These are phyloP conservation scores for Agrotis segetum DNA, from an alignment of 2,888 invertebrate genomes.

Conservation along the genomic window DNA sequence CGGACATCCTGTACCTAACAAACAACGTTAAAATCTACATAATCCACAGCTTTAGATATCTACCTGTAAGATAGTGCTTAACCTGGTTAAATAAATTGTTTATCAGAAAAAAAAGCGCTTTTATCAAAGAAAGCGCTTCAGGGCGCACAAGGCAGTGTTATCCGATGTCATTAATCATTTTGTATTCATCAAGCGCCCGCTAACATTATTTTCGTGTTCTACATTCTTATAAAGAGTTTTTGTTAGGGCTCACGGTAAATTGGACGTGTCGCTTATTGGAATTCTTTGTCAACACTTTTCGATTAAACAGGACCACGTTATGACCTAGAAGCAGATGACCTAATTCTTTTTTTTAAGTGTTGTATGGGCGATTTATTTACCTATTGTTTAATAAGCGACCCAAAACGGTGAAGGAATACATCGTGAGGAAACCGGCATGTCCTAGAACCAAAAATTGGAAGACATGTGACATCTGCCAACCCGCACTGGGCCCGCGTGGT, in stretches of 20 bases:
- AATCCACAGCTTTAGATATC: background rate
- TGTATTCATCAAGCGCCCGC: constrained; percentile 65
- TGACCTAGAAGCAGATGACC: background rate
- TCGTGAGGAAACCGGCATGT: too few relatives aligned
- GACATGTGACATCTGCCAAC: too few relatives aligned
- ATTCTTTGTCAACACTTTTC: constrained; percentile 57
- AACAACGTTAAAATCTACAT: background rate
- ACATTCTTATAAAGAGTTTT: constrained; percentile 60
- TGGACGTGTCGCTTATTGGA: constrained; percentile 45
- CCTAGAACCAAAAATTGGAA: too few relatives aligned
- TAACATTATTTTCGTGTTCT: constrained; percentile 64
- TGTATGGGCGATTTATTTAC: background rate
- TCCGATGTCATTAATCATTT: constrained; percentile 71
- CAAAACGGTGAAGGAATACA: too few relatives aligned
- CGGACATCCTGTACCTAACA: too few relatives aligned
- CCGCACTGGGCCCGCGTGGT: too few relatives aligned
- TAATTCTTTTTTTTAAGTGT: background rate
- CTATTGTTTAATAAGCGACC: too few relatives aligned
- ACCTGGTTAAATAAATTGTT: constrained; percentile 60
- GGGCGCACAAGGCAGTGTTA: constrained; percentile 54
- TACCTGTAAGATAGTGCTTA: background rate
- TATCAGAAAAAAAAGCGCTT: too few relatives aligned
- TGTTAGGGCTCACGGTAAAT: constrained; percentile 43
- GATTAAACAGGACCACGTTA: constrained; percentile 3
- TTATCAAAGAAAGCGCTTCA: constrained; percentile 43